phyloP scores from a whole-genome alignment of 2,888 invertebrate genomes.

The Apamea sordens region DNA sequence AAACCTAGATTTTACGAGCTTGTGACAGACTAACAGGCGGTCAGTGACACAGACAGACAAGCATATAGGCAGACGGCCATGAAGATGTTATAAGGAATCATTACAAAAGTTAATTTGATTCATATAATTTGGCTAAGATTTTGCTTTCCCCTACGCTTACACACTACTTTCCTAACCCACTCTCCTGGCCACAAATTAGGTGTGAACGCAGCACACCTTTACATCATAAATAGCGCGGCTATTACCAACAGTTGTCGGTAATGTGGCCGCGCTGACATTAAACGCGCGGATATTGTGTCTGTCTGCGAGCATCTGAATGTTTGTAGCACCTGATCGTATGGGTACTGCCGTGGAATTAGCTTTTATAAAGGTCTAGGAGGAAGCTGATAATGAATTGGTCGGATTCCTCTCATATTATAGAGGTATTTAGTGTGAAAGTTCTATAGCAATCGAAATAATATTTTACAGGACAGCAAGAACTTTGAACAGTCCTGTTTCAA shows the following conservation, averaged over 20 bases:
- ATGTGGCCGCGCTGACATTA: slow-evolving; percentile 71
- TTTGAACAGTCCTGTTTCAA: background rate
- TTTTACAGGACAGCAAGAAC: background rate
- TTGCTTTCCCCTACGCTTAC: too few relatives aligned
- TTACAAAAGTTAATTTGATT: background rate
- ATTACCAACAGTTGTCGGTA: slow-evolving; percentile 77
- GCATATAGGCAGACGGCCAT: background rate
- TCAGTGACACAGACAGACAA: too few relatives aligned
- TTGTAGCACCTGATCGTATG: slow-evolving; percentile 64
- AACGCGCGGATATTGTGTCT: slow-evolving; percentile 67
- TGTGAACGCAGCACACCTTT: slow-evolving; percentile 71
- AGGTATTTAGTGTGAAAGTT: background rate
- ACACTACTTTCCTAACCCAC: slow-evolving; percentile 22
- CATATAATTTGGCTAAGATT: background rate
- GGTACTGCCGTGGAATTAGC: slow-evolving; percentile 34
- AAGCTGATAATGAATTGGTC: slow-evolving; percentile 4
- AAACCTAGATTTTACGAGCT: too few relatives aligned
- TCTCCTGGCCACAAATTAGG: slow-evolving; percentile 34
- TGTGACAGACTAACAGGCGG: too few relatives aligned
- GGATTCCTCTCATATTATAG: background rate
- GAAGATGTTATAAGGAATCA: background rate
- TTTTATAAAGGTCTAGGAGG: slow-evolving; percentile 25
- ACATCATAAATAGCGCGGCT: slow-evolving; percentile 75
- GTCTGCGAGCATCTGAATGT: slow-evolving; percentile 65
- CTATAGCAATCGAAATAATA: background rate